Evolutionary conservation across 2,797 vertebrate genomes (phyloP), one percentile per base, ranked within the genome.

Genomic region (Gallinago stenura): DNA sequence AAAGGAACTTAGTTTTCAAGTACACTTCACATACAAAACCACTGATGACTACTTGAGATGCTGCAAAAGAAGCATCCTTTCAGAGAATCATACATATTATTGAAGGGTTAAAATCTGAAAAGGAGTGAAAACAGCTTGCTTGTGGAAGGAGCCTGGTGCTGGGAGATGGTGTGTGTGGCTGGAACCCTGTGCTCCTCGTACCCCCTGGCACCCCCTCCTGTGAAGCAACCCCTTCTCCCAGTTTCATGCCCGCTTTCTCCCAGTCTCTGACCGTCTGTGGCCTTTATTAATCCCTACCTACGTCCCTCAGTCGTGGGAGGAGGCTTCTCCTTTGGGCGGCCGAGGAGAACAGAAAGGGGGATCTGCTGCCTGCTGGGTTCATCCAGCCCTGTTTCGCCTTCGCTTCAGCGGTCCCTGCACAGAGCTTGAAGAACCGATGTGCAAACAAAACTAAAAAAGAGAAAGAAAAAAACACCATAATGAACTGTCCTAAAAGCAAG

Each of bases 141-240:
- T 31, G 33, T 15, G 64, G 50, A 54, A 68, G 33, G 16, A 41
- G 4, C 13, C 31, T n/a, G 31, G 3, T 33, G 41, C 35, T 50
- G 24, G 48, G 33, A 33, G 31, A 20, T 3, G 20, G 31, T 5
- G 6, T 20, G 10, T 15, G 21, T 4, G 1, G 51, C 8, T 43
- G 57, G 19, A 68, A 35, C 21, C 2, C 22, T 0, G 1, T 5
- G 7, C 4, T 8, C 5, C 4, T 9, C 3, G 4, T 13, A 37
- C 2, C 1, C 4, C 8, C 5, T 3, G 1, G 7, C 43, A 45
- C 10, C 10, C 10, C 1, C 1, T 18, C 15, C 62, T 14, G 48
- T 13, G 11, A 81, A 60, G 21, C 0, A 3, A 22, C 10, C 17
- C 48, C 31, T n/a, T 28, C 24, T 45, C 68, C 37, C 45, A 51